Conservation (phyloP, 1,140 invertebrate species). For the Apocrypta bakeri region DNA sequence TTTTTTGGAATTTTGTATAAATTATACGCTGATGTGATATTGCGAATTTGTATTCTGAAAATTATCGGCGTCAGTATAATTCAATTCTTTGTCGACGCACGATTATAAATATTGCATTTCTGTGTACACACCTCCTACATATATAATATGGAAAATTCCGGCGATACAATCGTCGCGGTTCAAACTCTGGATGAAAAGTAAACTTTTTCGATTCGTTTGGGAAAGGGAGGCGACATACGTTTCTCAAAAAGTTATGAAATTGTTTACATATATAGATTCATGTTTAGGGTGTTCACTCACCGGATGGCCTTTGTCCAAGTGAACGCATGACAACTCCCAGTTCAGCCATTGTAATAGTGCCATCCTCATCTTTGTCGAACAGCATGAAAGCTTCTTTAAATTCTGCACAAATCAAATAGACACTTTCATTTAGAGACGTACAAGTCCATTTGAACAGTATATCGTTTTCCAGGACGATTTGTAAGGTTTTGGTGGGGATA, state of each 20-base stretch:
- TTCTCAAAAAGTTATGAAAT: no score
- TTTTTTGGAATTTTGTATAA: background rate
- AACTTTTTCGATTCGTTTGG: background rate
- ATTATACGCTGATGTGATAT: background rate
- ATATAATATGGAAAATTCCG: background rate
- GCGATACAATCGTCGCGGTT: background rate
- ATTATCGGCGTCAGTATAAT: no score
- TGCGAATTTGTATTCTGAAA: background rate
- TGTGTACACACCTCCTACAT: background rate
- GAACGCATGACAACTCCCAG: slow-evolving; percentile 92
- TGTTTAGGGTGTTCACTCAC: slow-evolving; percentile 72
- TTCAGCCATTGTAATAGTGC: slow-evolving; percentile 91
- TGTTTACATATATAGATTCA: background rate
- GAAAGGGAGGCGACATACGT: no score
- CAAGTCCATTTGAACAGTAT: no score
- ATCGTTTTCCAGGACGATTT: no score
- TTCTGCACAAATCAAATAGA: slow-evolving; percentile 77
- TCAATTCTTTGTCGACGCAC: background rate
- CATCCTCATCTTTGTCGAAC: slow-evolving; percentile 95
- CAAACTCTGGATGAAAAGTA: background rate
- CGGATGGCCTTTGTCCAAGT: slow-evolving; percentile 89
- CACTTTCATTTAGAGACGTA: slow-evolving; percentile 26
- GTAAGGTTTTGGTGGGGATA: no score
- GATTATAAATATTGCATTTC: background rate
- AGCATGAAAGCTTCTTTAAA: slow-evolving; percentile 95